Base-by-base conservation (phyloP, 2,113 vertebrate genomes). In the Grallaria varia region DNA sequence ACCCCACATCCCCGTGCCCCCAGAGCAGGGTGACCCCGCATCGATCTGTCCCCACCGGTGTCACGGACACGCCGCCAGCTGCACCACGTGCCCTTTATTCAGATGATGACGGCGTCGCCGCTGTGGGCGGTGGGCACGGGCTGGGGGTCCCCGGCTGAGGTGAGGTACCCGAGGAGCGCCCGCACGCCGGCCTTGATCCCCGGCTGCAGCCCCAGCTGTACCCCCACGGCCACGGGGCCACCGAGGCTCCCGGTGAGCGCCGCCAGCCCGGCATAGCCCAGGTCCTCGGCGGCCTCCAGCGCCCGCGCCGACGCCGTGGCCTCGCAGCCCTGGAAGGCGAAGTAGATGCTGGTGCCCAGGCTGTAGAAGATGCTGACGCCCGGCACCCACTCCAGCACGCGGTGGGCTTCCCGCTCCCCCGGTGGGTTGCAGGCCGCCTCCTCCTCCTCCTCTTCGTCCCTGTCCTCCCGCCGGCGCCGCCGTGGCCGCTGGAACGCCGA, bases 341-440 rank as follows among this genome's bases (percentile, higher is more conserved):
- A 99, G 88, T 99, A 99, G 59, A 99, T 52, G 37, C 99, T 98
- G 19, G 98, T 99, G 73, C 98, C 99, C 8, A 99, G 89, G 95
- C 98, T 99, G 95, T 99, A 99, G 89, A 98, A 98, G 14, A 98
- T 97, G 95, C 98, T 98, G 81, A 99, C 97, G 1, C 52, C 97
- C 1, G 99, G 99, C 55, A 99, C 96, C 98, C 98, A 98, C 49
- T 93, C 96, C 90, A 98, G 49, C 30, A 98, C 96, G 0, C 14
- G 68, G 76, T 99, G 97, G 4, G 99, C 98, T 0, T 60, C 67
- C 76, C 94, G 68, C 71, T 99, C 99, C 4, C 69, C 96, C 20
- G 97, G 83, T 8, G 98, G 97, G 18, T 90, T 74, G 53, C 99
- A 99, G 35, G 85, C 52, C 0, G 83, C 80, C 11, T 28, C n/a